Evolutionary conservation across 2,797 vertebrate species (phyloP).

Genomic region (Pelobates cultripes): DNA sequence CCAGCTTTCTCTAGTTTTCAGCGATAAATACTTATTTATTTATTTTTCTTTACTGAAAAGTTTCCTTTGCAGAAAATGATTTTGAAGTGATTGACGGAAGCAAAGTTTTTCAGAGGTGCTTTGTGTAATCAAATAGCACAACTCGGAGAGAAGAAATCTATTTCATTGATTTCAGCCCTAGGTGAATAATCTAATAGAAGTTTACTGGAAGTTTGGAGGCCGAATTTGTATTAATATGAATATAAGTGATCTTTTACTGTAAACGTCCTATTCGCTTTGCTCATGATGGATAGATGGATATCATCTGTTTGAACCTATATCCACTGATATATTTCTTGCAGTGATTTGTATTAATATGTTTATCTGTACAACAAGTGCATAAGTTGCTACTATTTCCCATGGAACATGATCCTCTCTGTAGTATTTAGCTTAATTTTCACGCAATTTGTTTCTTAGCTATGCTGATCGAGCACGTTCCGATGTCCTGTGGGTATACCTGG

Average conservation of each 20-base stretch:
- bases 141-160: slow-evolving; percentile 50
- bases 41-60: slow-evolving; percentile 27
- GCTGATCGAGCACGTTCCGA: not conserved
- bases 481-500: slow-evolving; percentile 22
- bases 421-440: slow-evolving; percentile 38
- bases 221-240: slow-evolving; percentile 51
- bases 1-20: not conserved
- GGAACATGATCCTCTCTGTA: slow-evolving; percentile 15
- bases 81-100: slow-evolving; percentile 51
- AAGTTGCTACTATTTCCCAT: slow-evolving; percentile 3
- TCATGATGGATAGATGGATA: slow-evolving; percentile 51
- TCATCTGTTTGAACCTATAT: slow-evolving; percentile 49
- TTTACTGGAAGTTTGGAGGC: slow-evolving; percentile 54
- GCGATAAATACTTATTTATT: not conserved
- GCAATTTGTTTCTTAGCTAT: slow-evolving; percentile 25
- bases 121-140: slow-evolving; percentile 55
- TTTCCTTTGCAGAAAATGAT: slow-evolving; percentile 38
- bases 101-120: slow-evolving; percentile 55
- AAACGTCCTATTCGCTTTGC: slow-evolving; percentile 42
- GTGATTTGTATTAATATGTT: slow-evolving; percentile 42
- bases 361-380: slow-evolving; percentile 31
- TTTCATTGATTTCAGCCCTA: slow-evolving; percentile 54
- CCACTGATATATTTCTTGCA: slow-evolving; percentile 33
- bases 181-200: slow-evolving; percentile 56
- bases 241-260: slow-evolving; percentile 52